Evolutionary conservation across 2,797 vertebrate genomes (phyloP).

Genomic region (Peromyscus aztecus): DNA sequence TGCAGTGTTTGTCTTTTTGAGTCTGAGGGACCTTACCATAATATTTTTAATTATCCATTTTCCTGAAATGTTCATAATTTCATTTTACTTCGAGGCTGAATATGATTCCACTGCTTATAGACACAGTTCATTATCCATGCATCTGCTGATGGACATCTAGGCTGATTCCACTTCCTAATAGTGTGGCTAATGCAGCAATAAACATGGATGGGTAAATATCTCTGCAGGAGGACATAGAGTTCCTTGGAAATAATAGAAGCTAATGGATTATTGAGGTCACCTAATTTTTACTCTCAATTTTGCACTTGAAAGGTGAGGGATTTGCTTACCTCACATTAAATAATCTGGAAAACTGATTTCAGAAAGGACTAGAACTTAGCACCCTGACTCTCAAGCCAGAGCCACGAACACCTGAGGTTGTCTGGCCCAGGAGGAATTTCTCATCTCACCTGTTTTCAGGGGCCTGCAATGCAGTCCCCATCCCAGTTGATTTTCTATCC

Average conservation of each 20-base stretch:
- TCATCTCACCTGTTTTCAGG: background rate
- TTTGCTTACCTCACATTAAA: background rate
- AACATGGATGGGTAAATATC: background rate
- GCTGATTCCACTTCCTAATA: background rate
- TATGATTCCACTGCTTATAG: background rate
- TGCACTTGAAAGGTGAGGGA: background rate
- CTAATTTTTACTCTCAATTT: background rate
- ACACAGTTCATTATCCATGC: too few species aligned
- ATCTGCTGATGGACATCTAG: background rate
- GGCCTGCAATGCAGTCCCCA: background rate
- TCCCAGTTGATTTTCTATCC: background rate
- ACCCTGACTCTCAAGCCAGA: background rate
- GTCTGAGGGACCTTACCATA: background rate
- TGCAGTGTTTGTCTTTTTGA: background rate
- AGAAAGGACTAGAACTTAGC: background rate
- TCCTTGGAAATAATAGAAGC: background rate
- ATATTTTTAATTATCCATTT: background rate
- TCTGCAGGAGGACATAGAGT: background rate
- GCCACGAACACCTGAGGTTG: background rate
- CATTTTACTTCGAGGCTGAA: background rate
- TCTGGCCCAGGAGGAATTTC: background rate
- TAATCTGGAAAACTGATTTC: background rate
- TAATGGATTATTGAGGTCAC: background rate
- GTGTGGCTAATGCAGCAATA: background rate
- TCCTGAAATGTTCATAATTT: background rate